phyloP scores from a whole-genome alignment of 2,113 vertebrate genomes.

The Toxostoma redivivum region DNA sequence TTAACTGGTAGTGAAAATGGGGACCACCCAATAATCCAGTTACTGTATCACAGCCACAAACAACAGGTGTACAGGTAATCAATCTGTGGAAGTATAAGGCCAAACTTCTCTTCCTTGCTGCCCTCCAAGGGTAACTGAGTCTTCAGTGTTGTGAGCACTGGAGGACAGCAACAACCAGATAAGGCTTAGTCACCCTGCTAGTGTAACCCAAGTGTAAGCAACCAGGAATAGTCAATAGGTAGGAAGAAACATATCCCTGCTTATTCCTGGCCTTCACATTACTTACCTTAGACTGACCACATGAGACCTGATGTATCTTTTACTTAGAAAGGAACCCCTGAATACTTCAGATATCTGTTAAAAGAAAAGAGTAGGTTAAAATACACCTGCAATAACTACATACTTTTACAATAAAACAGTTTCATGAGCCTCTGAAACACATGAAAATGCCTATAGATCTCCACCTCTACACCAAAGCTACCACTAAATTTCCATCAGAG shows the following conservation, averaged over 20 bases:
- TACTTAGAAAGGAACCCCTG: conserved; percentile 59
- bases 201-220: background rate
- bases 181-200: background rate
- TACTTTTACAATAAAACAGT: background rate
- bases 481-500: background rate
- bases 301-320: conserved; percentile 56
- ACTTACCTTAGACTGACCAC: conserved; percentile 69
- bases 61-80: background rate
- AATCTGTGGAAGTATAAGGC: background rate
- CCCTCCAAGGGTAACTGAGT: background rate
- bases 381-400: background rate
- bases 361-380: conserved; percentile 11
- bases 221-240: background rate
- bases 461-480: background rate
- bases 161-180: background rate
- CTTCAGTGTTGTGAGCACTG: background rate
- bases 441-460: background rate
- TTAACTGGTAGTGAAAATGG: background rate
- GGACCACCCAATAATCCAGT: background rate
- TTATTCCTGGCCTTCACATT: background rate
- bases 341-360: conserved; percentile 67
- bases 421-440: background rate
- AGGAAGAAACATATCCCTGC: background rate
- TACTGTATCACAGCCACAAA: background rate
- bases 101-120: background rate